phyloP scores from a whole-genome alignment of 2,113 vertebrate species.

The Chamaetylas fuelleborni region DNA sequence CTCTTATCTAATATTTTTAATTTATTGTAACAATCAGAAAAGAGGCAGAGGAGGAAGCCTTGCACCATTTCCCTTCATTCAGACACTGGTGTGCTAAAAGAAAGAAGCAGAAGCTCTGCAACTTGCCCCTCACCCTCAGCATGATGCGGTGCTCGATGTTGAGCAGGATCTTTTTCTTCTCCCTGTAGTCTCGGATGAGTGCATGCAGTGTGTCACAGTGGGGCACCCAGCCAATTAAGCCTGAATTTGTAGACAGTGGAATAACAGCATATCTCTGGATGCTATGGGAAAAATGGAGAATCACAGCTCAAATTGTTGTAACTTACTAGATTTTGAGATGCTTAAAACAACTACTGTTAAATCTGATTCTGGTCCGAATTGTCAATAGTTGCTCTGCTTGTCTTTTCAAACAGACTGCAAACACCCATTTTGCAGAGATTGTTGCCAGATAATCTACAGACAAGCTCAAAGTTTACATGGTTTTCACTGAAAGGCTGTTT shows the following conservation, averaged over 20 bases:
- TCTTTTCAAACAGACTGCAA: not conserved
- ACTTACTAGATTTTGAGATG: not conserved
- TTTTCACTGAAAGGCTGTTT: not conserved
- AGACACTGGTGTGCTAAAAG: not conserved
- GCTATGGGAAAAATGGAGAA: conserved; percentile 59
- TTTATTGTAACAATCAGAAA: not conserved
- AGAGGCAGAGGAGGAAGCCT: not conserved
- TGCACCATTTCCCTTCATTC: not conserved
- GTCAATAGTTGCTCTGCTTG: not conserved
- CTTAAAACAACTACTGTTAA: not conserved
- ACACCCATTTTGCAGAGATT: not conserved
- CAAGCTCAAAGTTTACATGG: not conserved
- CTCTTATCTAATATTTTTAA: not conserved
- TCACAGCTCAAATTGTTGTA: not conserved
- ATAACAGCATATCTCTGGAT: conserved; percentile 98
- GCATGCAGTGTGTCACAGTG: conserved; percentile 97
- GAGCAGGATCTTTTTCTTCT: conserved; percentile 98
- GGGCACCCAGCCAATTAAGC: conserved; percentile 97
- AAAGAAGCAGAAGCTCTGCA: not conserved
- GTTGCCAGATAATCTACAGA: not conserved
- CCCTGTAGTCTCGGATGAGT: conserved; percentile 95
- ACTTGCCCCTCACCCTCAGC: conserved; percentile 81
- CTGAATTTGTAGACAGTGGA: conserved; percentile 95
- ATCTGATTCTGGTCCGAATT: not conserved
- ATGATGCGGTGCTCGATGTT: conserved; percentile 99